Evolutionary conservation across 1,140 invertebrate genomes (phyloP).

Genomic region (Apis dorsata): DNA sequence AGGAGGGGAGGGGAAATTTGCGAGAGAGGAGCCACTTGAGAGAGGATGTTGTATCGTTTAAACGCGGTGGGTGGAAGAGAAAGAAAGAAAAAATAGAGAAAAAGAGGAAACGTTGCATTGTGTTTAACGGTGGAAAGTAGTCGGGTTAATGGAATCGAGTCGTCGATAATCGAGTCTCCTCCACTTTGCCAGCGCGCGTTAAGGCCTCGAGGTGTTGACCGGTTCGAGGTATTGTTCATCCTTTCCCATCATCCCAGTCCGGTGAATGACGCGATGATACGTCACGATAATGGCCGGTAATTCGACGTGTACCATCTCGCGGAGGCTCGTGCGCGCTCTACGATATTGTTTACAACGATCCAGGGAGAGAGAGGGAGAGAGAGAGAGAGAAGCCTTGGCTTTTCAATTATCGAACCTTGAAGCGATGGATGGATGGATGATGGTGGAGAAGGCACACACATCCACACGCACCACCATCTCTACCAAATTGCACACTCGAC

Average conservation of each 20-base stretch:
- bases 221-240: constrained; percentile 65
- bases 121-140: constrained; percentile 41
- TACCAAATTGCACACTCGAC: no score
- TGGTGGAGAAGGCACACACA: constrained; percentile 43
- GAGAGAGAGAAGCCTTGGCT: constrained; percentile 60
- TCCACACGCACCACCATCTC: no score
- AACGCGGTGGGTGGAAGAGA: no score
- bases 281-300: constrained; percentile 75
- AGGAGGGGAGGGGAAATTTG: no score
- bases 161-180: constrained; percentile 61
- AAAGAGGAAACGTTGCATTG: constrained; percentile 13
- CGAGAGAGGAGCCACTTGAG: no score
- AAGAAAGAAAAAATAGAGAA: no score
- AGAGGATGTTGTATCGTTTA: no score
- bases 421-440: constrained; percentile 59
- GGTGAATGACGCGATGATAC: constrained; percentile 73
- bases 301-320: constrained; percentile 65
- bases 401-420: constrained; percentile 70
- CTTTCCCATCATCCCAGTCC: constrained; percentile 58
- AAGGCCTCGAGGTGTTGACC: constrained; percentile 63
- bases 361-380: neutral
- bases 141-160: constrained; percentile 59
- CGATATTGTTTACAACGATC: constrained; percentile 68
- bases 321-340: constrained; percentile 60
- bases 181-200: constrained; percentile 58